A percentile compares a stretch with the other conserved stretches of the same genome.
Evolutionary conservation across 2,888 invertebrate genomes (phyloP).

Genomic region (Sceliomorpha sp.): DNA sequence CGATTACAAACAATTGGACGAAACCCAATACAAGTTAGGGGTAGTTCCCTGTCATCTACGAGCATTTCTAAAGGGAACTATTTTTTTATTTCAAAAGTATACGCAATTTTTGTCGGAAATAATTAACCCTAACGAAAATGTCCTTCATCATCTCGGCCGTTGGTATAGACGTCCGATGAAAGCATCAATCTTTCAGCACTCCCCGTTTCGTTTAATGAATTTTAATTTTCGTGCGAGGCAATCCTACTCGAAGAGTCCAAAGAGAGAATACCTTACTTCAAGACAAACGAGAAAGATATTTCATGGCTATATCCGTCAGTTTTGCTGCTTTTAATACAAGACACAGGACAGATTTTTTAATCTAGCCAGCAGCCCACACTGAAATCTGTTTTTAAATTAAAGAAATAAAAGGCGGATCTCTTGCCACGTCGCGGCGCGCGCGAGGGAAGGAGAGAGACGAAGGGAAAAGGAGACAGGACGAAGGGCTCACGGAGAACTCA

Average conservation of each 20-base stretch:
- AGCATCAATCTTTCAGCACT: constrained; percentile 9
- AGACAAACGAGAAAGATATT: constrained; percentile 18
- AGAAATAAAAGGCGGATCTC: constrained; percentile 69
- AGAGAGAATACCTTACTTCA: constrained; percentile 13
- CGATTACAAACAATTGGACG: background rate
- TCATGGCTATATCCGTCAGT: constrained; percentile 19
- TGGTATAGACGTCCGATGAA: background rate
- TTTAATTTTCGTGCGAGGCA: constrained; percentile 7
- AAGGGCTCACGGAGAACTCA: constrained; percentile 69
- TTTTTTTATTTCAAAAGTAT: too few relatives aligned
- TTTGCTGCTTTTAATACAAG: constrained; percentile 22
- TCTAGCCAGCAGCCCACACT: constrained; percentile 64
- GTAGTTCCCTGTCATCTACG: background rate
- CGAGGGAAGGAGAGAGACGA: constrained; percentile 43
- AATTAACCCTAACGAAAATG: too few relatives aligned
- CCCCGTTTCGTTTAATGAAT: constrained; percentile 12
- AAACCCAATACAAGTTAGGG: background rate
- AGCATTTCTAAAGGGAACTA: too few relatives aligned
- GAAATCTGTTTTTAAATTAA: constrained; percentile 74
- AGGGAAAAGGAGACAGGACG: constrained; percentile 36
- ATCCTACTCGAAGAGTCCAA: constrained; percentile 2
- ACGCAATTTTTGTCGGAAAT: too few relatives aligned
- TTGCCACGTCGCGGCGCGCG: constrained; percentile 35
- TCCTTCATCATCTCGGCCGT: background rate
- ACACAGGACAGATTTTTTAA: constrained; percentile 66